phyloP scores from a whole-genome alignment of 2,113 vertebrate species.

The Hippopotamus amphibius region DNA sequence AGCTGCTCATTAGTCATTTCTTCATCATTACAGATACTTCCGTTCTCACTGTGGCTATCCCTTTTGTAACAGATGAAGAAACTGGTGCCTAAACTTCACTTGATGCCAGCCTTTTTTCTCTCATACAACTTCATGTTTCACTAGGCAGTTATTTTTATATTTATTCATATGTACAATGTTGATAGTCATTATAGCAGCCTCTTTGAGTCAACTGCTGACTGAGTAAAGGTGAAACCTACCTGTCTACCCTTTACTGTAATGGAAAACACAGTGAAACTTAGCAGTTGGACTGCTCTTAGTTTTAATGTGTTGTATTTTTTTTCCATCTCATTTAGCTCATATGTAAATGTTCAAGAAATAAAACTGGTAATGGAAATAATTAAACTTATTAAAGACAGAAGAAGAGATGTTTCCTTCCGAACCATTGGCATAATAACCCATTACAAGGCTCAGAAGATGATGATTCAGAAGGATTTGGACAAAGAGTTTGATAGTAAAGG shows the following conservation, averaged over 20 bases:
- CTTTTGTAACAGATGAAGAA: background rate
- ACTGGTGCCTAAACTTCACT: background rate
- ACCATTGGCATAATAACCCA: constrained; percentile 93
- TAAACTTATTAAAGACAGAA: constrained; percentile 87
- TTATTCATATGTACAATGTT: rapidly evolving
- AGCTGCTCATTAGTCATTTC: background rate
- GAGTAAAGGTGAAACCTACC: background rate
- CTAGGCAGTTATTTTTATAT: background rate
- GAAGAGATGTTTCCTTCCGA: constrained; percentile 80
- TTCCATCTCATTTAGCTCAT: constrained; percentile 86
- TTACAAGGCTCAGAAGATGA: constrained; percentile 92
- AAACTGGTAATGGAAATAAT: constrained; percentile 90
- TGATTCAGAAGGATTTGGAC: constrained; percentile 86
- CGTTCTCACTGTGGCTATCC: background rate
- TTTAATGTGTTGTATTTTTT: constrained; percentile 22
- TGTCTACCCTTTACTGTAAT: background rate
- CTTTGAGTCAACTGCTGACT: background rate
- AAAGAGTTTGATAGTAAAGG: constrained; percentile 83
- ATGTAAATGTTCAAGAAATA: constrained; percentile 89
- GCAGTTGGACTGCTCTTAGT: background rate
- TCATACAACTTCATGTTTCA: background rate
- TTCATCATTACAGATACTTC: background rate
- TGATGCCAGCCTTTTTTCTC: background rate
- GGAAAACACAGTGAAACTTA: background rate
- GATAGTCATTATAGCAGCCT: background rate